A percentile compares a stretch with the other conserved stretches of the same genome.
phyloP scores from a whole-genome alignment of 2,888 invertebrate species.

The Iselma pallidipennis region DNA sequence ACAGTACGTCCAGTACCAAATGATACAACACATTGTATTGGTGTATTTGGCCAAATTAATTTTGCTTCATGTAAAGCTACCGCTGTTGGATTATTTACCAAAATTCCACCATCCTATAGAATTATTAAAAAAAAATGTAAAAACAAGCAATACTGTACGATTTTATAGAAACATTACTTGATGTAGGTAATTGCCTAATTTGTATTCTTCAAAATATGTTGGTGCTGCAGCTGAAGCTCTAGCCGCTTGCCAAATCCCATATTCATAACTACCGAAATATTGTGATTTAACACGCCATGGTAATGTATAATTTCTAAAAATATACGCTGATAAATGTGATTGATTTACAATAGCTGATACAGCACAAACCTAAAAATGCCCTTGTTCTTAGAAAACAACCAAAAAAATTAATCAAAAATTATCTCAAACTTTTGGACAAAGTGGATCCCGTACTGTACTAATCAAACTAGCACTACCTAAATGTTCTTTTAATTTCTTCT shows the following conservation, averaged over 20 bases:
- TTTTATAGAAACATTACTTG: conserved; percentile 56
- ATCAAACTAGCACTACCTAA: conserved; percentile 66
- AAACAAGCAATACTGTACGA: not conserved
- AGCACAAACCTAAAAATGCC: conserved; percentile 65
- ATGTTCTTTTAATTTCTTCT: conserved; percentile 70
- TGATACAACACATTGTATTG: conserved; percentile 78
- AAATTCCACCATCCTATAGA: conserved; percentile 76
- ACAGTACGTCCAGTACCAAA: conserved; percentile 76
- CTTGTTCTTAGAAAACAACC: not conserved
- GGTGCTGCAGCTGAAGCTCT: conserved; percentile 91
- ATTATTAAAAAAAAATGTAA: not conserved
- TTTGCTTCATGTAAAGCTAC: conserved; percentile 87
- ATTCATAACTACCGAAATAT: conserved; percentile 70
- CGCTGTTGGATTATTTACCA: conserved; percentile 88
- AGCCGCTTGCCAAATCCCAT: conserved; percentile 79
- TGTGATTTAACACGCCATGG: conserved; percentile 69
- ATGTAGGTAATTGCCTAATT: conserved; percentile 67
- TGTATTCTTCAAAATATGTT: conserved; percentile 84
- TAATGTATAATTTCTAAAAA: conserved; percentile 84
- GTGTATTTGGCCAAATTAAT: conserved; percentile 74
- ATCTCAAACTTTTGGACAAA: conserved; percentile 61
- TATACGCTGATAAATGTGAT: conserved; percentile 70
- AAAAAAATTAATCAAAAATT: not conserved
- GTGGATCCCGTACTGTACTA: conserved; percentile 59
- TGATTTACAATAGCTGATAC: conserved; percentile 80